These are phyloP conservation scores for Coryphaenoides rupestris DNA, from an alignment of 2,113 vertebrate species.

Conservation along the genomic window DNA sequence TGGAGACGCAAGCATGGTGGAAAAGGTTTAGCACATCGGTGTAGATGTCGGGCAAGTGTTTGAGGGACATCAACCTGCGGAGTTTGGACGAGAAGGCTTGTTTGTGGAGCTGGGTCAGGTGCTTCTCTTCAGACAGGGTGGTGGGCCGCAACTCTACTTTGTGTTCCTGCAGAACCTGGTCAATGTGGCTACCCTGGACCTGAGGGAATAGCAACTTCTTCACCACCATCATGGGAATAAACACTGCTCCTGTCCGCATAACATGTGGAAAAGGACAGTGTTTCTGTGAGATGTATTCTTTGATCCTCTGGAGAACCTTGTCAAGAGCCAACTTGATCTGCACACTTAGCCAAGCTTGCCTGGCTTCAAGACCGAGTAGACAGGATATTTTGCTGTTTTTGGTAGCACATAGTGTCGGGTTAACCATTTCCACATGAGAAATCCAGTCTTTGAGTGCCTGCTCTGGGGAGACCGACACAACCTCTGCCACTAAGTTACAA, in stretches of 20 bases:
- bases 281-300: slow-evolving; percentile 69
- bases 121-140: slow-evolving; percentile 89
- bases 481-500: slow-evolving; percentile 71
- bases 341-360: slow-evolving; percentile 78
- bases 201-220: slow-evolving; percentile 88
- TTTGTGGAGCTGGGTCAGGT: slow-evolving; percentile 80
- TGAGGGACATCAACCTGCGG: slow-evolving; percentile 87
- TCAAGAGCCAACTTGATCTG: slow-evolving; percentile 64
- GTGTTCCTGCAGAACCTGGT: slow-evolving; percentile 90
- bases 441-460: slow-evolving; percentile 57
- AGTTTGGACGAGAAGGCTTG: slow-evolving; percentile 85
- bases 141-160: slow-evolving; percentile 89
- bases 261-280: slow-evolving; percentile 90
- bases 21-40: slow-evolving; percentile 78
- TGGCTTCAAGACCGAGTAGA: slow-evolving; percentile 59
- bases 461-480: slow-evolving; percentile 61
- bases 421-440: slow-evolving; percentile 41
- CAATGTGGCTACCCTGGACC: slow-evolving; percentile 77
- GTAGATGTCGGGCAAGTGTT: slow-evolving; percentile 81
- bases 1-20: slow-evolving; percentile 78
- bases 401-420: slow-evolving; percentile 11
- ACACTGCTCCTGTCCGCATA: slow-evolving; percentile 82
- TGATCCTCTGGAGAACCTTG: slow-evolving; percentile 74
- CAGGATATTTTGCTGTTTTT: slow-evolving; percentile 67
- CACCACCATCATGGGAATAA: slow-evolving; percentile 91